Evolutionary conservation across 2,113 vertebrate genomes (phyloP).

Genomic region (Naja naja): DNA sequence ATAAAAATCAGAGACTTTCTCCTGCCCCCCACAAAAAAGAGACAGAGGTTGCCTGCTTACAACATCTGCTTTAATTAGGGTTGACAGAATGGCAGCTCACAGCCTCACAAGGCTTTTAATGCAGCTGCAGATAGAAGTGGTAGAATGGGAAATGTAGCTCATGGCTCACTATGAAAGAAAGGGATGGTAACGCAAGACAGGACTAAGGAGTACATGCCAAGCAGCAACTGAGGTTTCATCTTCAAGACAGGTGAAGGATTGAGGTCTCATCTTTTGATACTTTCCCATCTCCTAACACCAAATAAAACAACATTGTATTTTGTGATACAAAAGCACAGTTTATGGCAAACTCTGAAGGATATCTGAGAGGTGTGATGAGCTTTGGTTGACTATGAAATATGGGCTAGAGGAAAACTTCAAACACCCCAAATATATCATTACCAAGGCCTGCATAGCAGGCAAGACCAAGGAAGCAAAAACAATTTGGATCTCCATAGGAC

Average conservation of each 20-base stretch:
- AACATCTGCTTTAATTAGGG: not conserved
- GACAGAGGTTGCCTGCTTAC: constrained; percentile 1
- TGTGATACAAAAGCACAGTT: not conserved
- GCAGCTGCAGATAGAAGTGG: not conserved
- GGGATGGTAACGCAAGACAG: not conserved
- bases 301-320: not conserved
- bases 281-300: not conserved
- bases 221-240: not conserved
- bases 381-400: not conserved
- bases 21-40: not conserved
- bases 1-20: not conserved
- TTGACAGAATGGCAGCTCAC: not conserved
- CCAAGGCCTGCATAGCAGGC: not conserved
- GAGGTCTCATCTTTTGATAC: not conserved
- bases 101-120: not conserved
- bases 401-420: not conserved
- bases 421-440: not conserved
- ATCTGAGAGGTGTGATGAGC: not conserved
- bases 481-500: not conserved
- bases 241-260: not conserved
- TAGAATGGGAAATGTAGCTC: not conserved
- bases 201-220: not conserved
- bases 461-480: not conserved
- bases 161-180: not conserved
- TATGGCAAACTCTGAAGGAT: not conserved